A percentile compares a stretch with the other conserved stretches of the same genome.
Evolutionary conservation across 1,140 invertebrate genomes (phyloP).

Genomic region (Rhynchophorus ferrugineus): DNA sequence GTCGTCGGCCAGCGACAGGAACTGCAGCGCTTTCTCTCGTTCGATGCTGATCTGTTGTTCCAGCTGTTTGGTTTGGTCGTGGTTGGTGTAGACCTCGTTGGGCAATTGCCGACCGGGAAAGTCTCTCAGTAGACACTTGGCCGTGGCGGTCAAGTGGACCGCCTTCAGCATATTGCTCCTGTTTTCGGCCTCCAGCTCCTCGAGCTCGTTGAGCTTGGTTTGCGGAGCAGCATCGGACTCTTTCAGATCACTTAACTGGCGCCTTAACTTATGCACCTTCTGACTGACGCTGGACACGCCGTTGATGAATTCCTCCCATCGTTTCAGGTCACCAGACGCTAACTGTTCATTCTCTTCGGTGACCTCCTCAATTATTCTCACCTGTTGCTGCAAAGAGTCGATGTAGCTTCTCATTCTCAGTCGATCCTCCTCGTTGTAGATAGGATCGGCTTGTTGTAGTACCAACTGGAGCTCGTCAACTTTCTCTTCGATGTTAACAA

Average conservation of each 20-base stretch:
- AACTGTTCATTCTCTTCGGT: slow-evolving; percentile 53
- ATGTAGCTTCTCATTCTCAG: slow-evolving; percentile 45
- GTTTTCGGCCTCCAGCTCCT: slow-evolving; percentile 57
- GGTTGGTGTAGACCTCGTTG: slow-evolving; percentile 51
- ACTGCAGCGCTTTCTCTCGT: slow-evolving; percentile 63
- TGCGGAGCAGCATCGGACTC: slow-evolving; percentile 51
- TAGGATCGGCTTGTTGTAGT: slow-evolving; percentile 44
- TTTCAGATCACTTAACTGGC: slow-evolving; percentile 49
- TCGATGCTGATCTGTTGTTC: slow-evolving; percentile 60
- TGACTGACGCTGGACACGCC: slow-evolving; percentile 48
- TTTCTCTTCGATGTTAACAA: slow-evolving; percentile 43
- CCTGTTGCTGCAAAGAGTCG: slow-evolving; percentile 45
- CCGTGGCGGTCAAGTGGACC: slow-evolving; percentile 45
- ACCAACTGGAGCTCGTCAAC: slow-evolving; percentile 42
- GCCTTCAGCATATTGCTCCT: slow-evolving; percentile 45
- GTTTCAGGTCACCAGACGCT: slow-evolving; percentile 52
- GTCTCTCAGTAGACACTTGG: slow-evolving; percentile 51
- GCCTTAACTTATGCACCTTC: slow-evolving; percentile 47
- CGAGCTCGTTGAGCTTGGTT: slow-evolving; percentile 56
- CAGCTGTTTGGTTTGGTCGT: slow-evolving; percentile 59
- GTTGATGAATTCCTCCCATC: slow-evolving; percentile 63
- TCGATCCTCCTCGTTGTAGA: slow-evolving; percentile 45
- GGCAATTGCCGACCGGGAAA: slow-evolving; percentile 60
- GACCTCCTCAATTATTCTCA: slow-evolving; percentile 52
- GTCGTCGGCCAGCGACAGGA: slow-evolving; percentile 68